A percentile compares a stretch with the other conserved stretches of the same genome.
phyloP scores from a whole-genome alignment of 2,888 invertebrate genomes.

The Nomada flava region DNA sequence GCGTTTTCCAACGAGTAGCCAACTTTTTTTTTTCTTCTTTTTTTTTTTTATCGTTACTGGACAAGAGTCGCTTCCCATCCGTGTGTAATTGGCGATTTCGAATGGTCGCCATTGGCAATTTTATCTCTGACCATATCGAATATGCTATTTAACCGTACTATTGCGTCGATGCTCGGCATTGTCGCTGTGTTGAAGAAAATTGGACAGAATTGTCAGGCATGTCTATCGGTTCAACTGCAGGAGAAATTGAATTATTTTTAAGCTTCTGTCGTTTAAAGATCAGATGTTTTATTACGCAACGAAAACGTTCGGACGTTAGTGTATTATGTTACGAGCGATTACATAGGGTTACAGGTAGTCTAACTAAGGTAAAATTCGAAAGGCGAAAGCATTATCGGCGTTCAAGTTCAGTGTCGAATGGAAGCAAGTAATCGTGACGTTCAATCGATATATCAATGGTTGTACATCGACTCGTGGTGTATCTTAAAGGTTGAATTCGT shows the following conservation, averaged over 20 bases:
- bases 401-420: background rate
- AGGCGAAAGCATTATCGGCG: slow-evolving; percentile 14
- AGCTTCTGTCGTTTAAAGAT: background rate
- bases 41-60: background rate
- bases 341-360: slow-evolving; percentile 9
- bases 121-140: background rate
- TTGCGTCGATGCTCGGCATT: no score
- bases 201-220: background rate
- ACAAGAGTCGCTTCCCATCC: background rate
- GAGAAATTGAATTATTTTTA: background rate
- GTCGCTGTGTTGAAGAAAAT: background rate
- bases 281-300: slow-evolving; percentile 27
- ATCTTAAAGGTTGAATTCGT: slow-evolving; percentile 26
- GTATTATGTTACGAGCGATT: slow-evolving; percentile 5
- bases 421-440: background rate
- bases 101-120: background rate
- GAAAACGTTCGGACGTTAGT: background rate
- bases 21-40: background rate
- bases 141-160: background rate
- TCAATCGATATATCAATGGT: background rate
- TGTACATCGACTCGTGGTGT: no score
- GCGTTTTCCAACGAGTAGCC: background rate
- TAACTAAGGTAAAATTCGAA: slow-evolving; percentile 3
- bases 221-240: background rate
- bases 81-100: background rate